Evolutionary conservation across 2,113 vertebrate species (phyloP).

Genomic region (Oreochromis spilurus): DNA sequence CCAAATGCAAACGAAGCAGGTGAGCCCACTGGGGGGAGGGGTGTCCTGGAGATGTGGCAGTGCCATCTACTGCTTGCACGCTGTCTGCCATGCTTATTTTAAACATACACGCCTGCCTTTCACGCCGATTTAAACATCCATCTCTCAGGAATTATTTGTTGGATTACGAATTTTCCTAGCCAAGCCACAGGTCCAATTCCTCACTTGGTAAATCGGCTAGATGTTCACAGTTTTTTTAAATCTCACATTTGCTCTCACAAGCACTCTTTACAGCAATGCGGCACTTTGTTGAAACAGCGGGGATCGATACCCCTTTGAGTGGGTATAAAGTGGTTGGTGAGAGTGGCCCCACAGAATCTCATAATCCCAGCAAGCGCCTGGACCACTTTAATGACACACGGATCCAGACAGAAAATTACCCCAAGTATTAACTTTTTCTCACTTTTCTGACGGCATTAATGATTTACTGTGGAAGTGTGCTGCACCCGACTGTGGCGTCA

Average conservation of each 20-base stretch:
- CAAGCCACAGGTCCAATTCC: neutral
- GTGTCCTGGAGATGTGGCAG: conserved; percentile 29
- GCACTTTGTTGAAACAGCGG: conserved; percentile 55
- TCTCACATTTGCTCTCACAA: neutral
- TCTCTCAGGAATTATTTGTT: neutral
- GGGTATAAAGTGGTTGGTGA: conserved; percentile 53
- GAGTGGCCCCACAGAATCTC: conserved; percentile 44
- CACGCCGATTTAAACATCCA: neutral
- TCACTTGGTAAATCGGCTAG: neutral
- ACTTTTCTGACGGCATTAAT: conserved; percentile 66
- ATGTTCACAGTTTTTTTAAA: conserved; percentile 16
- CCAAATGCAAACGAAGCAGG: neutral
- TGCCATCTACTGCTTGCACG: conserved; percentile 59
- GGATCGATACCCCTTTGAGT: conserved; percentile 51
- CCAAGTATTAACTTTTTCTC: conserved; percentile 66
- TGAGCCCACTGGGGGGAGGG: neutral
- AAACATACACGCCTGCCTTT: neutral
- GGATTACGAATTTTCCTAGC: neutral
- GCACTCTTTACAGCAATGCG: neutral
- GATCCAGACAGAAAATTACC: conserved; percentile 68
- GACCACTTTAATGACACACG: conserved; percentile 60
- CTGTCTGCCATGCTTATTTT: neutral
- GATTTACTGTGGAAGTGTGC: conserved; percentile 62
- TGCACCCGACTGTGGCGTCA: conserved; percentile 59
- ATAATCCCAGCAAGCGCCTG: conserved; percentile 67